phyloP scores from a whole-genome alignment of 2,113 vertebrate genomes.

The Pelecanus crispus region DNA sequence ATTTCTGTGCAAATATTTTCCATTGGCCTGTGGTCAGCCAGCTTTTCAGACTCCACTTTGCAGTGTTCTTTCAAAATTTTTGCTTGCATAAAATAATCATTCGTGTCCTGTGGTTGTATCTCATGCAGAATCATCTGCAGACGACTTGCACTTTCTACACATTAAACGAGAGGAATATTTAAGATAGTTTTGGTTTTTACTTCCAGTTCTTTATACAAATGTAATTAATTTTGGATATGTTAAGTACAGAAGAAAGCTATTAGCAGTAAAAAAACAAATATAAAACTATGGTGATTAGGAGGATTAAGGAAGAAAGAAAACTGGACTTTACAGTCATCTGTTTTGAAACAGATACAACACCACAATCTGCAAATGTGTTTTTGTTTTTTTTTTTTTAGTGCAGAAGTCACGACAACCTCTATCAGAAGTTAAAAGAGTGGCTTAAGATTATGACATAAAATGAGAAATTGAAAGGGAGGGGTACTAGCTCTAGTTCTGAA shows the following conservation, averaged over 20 bases:
- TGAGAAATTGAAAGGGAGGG: background rate
- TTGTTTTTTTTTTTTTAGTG: background rate
- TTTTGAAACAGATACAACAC: background rate
- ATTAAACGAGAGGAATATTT: background rate
- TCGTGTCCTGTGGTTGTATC: constrained; percentile 92
- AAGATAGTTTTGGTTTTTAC: background rate
- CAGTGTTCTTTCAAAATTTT: constrained; percentile 76
- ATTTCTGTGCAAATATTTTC: constrained; percentile 39
- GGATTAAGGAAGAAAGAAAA: background rate
- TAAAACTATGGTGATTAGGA: background rate
- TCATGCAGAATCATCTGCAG: constrained; percentile 88
- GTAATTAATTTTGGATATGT: background rate
- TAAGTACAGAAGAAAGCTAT: background rate
- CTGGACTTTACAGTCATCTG: background rate
- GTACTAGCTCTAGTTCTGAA: background rate
- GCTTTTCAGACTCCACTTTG: constrained; percentile 36
- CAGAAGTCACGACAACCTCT: background rate
- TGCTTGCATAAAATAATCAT: constrained; percentile 85
- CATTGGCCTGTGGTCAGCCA: constrained; percentile 4
- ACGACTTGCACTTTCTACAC: constrained; percentile 77
- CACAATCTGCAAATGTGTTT: background rate
- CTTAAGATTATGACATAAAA: background rate
- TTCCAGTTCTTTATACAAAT: background rate
- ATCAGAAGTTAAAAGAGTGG: background rate
- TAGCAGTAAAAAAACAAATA: background rate